phyloP scores from a whole-genome alignment of 2,888 invertebrate species.

The Brachylomia viminalis region DNA sequence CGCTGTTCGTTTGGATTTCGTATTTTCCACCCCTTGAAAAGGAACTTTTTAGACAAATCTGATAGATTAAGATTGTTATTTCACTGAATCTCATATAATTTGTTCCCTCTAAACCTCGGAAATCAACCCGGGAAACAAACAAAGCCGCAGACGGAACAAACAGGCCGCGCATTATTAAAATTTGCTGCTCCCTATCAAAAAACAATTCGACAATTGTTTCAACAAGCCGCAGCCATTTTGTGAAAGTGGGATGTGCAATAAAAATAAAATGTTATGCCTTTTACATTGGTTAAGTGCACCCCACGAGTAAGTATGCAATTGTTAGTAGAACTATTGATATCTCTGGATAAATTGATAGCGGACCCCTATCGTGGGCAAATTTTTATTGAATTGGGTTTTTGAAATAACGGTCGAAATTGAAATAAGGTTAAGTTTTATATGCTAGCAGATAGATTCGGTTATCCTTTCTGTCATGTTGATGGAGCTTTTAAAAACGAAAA shows the following conservation, averaged over 20 bases:
- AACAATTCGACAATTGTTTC: conserved; percentile 61
- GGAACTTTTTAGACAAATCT: background rate
- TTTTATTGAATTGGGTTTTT: conserved; percentile 27
- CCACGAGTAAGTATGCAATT: conserved; percentile 66
- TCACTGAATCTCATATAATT: background rate
- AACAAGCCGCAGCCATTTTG: conserved; percentile 50
- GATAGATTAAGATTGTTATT: background rate
- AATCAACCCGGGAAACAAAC: background rate
- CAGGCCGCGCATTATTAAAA: conserved; percentile 52
- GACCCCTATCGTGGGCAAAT: conserved; percentile 55
- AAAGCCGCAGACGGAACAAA: conserved; percentile 15
- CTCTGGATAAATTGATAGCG: conserved; percentile 56
- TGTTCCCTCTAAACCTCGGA: background rate
- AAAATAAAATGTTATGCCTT: conserved; percentile 80
- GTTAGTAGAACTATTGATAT: conserved; percentile 59
- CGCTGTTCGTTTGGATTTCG: background rate
- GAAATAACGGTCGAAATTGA: background rate
- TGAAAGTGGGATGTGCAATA: conserved; percentile 73
- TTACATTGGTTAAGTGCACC: conserved; percentile 74
- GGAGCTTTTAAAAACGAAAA: too few relatives aligned
- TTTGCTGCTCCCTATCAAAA: conserved; percentile 59
- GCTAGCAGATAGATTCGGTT: too few relatives aligned
- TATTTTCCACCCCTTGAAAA: background rate
- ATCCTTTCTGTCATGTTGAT: too few relatives aligned
- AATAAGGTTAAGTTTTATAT: too few relatives aligned